Conservation (phyloP, 2,113 vertebrate species). For the Bagarius yarrelli region DNA sequence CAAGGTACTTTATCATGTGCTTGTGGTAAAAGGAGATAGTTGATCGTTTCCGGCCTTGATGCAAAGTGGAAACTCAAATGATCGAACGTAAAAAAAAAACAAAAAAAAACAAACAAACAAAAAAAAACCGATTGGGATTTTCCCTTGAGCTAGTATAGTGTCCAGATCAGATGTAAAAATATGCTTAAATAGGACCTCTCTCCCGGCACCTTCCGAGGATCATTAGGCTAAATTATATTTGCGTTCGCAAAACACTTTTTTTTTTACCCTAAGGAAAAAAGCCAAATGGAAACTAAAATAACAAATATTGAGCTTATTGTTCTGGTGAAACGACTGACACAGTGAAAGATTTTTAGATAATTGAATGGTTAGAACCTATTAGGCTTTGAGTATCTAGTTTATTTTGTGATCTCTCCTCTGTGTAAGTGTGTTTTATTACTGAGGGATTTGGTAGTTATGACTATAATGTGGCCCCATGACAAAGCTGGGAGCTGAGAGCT, state of each 20-base stretch:
- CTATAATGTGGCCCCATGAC: constrained; percentile 61
- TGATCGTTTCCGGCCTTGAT: constrained; percentile 51
- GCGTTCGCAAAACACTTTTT: constrained; percentile 22
- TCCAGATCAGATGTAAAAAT: constrained; percentile 39
- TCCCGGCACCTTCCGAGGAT: constrained; percentile 29
- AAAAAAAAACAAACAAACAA: background rate
- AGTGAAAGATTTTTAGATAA: constrained; percentile 22
- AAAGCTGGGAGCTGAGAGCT: constrained; percentile 57
- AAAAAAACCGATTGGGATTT: background rate
- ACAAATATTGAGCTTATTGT: background rate
- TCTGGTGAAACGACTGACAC: background rate
- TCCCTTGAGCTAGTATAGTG: constrained; percentile 14
- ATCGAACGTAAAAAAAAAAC: constrained; percentile 31
- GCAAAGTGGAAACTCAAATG: constrained; percentile 46
- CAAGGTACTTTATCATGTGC: constrained; percentile 43
- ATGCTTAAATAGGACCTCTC: constrained; percentile 30
- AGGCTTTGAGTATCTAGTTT: constrained; percentile 30
- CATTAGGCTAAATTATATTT: constrained; percentile 44
- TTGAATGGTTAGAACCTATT: background rate
- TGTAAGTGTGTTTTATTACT: constrained; percentile 43
- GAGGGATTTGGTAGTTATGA: constrained; percentile 58
- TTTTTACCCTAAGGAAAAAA: background rate
- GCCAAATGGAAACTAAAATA: constrained; percentile 6
- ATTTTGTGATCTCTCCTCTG: constrained; percentile 41
- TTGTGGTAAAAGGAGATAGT: constrained; percentile 45